Conservation (phyloP, 2,113 vertebrate species). For the Onychostoma macrolepis region DNA sequence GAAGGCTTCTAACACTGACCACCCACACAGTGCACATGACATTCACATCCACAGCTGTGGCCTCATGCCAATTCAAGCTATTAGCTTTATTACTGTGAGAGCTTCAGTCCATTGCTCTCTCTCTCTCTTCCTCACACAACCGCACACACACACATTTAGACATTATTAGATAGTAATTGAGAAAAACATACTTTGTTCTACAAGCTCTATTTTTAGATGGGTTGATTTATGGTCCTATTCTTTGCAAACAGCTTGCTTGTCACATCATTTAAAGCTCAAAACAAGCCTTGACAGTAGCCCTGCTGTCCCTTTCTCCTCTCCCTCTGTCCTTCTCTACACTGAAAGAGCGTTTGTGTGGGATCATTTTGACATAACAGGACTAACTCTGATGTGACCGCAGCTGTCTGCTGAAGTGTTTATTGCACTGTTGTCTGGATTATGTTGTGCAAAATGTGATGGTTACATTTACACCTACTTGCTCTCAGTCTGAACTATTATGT, state of each 20-base stretch:
- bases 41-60: constrained; percentile 5
- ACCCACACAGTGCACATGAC: constrained; percentile 19
- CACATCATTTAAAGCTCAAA: constrained; percentile 19
- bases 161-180: constrained; percentile 19
- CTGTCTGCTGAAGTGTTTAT: constrained; percentile 7
- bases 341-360: background rate
- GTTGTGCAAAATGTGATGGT: background rate
- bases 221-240: constrained; percentile 12
- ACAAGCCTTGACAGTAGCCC: constrained; percentile 47
- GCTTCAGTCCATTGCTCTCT: background rate
- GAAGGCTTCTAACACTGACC: background rate
- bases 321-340: background rate
- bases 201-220: constrained; percentile 26
- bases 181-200: background rate
- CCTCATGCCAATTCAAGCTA: constrained; percentile 7
- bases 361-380: constrained; percentile 15
- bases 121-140: background rate
- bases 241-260: background rate
- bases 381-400: background rate
- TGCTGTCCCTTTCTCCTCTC: background rate
- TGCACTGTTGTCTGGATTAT: background rate
- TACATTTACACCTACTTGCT: background rate
- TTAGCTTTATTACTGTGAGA: constrained; percentile 9
- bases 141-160: background rate
- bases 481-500: background rate